Evolutionary conservation across 1,140 invertebrate species (phyloP).

Genomic region (Polypedilum vanderplanki): DNA sequence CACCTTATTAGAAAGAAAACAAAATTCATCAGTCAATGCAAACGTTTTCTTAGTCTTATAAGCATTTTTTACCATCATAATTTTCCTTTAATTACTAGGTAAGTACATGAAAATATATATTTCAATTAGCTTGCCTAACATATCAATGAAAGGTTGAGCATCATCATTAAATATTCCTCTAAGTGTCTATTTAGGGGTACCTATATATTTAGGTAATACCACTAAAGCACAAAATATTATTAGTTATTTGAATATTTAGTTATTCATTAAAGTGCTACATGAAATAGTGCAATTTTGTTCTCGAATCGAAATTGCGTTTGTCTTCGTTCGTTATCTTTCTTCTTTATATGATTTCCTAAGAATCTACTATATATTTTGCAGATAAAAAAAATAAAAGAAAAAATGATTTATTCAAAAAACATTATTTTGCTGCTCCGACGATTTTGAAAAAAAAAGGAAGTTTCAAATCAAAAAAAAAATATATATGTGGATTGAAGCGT

Average conservation of each 20-base stretch:
- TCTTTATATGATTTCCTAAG: constrained; percentile 10
- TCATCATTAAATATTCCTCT: background rate
- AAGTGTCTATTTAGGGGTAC: background rate
- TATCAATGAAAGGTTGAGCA: too few relatives aligned
- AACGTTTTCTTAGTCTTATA: background rate
- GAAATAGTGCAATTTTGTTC: background rate
- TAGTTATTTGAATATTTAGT: background rate
- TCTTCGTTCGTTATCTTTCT: background rate
- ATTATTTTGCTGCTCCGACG: background rate
- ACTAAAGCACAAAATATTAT: background rate
- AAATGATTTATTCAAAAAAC: background rate
- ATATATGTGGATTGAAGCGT: background rate
- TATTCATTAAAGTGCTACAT: background rate
- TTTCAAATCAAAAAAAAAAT: background rate
- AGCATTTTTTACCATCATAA: background rate
- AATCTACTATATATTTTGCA: constrained; percentile 9
- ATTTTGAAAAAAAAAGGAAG: background rate
- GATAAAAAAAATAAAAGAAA: background rate
- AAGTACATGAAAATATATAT: background rate
- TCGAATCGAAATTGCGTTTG: background rate
- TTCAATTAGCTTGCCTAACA: too few relatives aligned
- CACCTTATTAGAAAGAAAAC: background rate
- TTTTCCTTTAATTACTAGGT: background rate
- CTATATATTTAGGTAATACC: background rate
- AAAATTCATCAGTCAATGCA: background rate